Conservation (phyloP, 2,888 invertebrate genomes). For the Ecliptopera silaceata region DNA sequence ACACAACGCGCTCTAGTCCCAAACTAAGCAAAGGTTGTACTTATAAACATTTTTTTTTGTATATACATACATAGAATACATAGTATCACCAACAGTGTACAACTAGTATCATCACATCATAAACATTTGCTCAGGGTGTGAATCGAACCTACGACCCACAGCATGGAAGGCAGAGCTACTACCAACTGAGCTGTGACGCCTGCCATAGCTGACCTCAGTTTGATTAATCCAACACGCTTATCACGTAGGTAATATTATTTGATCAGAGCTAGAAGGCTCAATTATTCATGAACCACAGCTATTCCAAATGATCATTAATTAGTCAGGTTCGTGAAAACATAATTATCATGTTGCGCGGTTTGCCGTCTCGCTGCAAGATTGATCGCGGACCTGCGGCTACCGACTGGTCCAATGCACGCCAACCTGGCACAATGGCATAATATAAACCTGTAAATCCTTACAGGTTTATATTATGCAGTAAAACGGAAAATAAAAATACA, state of each 20-base stretch:
- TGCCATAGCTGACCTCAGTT: not conserved
- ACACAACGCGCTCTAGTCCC: too few species aligned
- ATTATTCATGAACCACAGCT: slow-evolving; percentile 34
- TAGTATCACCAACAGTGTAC: too few species aligned
- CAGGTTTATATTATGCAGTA: too few species aligned
- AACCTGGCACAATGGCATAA: slow-evolving; percentile 25
- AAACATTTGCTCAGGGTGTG: too few species aligned
- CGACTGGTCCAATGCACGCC: slow-evolving; percentile 29
- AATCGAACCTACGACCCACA: too few species aligned
- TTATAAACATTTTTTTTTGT: too few species aligned
- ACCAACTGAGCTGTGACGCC: too few species aligned
- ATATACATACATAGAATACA: too few species aligned
- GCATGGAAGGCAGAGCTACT: too few species aligned
- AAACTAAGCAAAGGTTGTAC: too few species aligned
- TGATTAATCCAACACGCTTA: not conserved
- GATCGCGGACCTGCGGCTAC: slow-evolving; percentile 33
- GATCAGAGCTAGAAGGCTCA: slow-evolving; percentile 26
- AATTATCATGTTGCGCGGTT: slow-evolving; percentile 41
- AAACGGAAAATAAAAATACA: too few species aligned
- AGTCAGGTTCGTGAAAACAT: slow-evolving; percentile 39
- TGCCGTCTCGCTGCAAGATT: slow-evolving; percentile 41
- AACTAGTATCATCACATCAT: too few species aligned
- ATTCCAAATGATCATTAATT: slow-evolving; percentile 39
- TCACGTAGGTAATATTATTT: slow-evolving; percentile 14
- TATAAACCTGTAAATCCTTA: slow-evolving; percentile 15